A percentile compares a stretch with the other conserved stretches of the same genome.
phyloP scores from a whole-genome alignment of 2,113 vertebrate species.

The Setophaga petechia region DNA sequence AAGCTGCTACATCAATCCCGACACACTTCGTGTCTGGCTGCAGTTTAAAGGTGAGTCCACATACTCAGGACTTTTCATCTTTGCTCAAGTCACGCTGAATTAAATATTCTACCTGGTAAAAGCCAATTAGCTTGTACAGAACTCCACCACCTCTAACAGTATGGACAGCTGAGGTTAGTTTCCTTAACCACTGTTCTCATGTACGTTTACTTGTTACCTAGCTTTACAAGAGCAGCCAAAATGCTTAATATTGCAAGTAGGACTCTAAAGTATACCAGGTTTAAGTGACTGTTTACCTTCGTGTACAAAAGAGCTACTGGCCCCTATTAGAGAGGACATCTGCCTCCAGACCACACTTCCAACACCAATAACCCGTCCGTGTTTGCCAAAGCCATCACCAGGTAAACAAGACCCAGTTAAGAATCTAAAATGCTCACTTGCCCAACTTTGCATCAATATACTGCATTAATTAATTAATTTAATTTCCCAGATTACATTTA shows the following conservation, averaged over 20 bases:
- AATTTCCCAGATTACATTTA: neutral
- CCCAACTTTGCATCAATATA: neutral
- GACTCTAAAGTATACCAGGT: neutral
- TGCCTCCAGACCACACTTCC: neutral
- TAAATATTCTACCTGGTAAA: neutral
- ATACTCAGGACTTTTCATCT: neutral
- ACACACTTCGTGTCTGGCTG: neutral
- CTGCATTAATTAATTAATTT: neutral
- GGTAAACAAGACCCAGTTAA: neutral
- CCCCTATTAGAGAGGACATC: neutral
- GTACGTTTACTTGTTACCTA: neutral
- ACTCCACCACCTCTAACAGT: neutral
- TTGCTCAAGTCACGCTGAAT: neutral
- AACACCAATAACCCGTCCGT: fast-evolving
- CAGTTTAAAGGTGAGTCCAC: neutral
- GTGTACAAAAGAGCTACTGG: neutral
- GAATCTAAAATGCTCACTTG: neutral
- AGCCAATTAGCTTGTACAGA: neutral
- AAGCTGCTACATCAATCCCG: neutral
- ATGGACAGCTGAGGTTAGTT: neutral
- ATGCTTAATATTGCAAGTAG: neutral
- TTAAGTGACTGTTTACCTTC: neutral
- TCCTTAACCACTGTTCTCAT: neutral
- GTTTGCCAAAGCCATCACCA: neutral
- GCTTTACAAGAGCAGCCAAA: neutral